phyloP scores from a whole-genome alignment of 2,888 invertebrate genomes.

The Boloria euphrosyne region DNA sequence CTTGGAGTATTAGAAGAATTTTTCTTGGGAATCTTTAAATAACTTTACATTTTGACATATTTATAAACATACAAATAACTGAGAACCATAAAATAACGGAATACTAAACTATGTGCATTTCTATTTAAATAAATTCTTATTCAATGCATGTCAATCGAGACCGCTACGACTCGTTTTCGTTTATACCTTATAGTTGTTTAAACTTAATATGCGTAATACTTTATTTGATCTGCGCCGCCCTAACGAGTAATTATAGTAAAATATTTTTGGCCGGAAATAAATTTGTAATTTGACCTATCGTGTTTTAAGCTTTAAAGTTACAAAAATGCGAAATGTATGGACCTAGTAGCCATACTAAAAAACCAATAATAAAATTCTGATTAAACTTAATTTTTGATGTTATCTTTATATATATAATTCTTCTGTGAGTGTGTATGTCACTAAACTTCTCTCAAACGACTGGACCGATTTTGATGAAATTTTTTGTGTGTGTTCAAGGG shows the following conservation, averaged over 20 bases:
- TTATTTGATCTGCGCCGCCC: slow-evolving; percentile 37
- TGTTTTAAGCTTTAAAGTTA: slow-evolving; percentile 8
- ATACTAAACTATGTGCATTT: slow-evolving; percentile 36
- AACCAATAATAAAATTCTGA: too few species aligned
- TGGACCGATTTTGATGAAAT: too few species aligned
- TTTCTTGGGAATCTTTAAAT: slow-evolving; percentile 11
- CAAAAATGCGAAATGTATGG: background rate
- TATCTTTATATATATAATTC: too few species aligned
- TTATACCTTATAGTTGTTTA: slow-evolving; percentile 38
- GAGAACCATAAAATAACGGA: slow-evolving; percentile 36
- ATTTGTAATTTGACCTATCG: slow-evolving; percentile 19
- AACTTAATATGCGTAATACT: slow-evolving; percentile 35
- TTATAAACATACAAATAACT: slow-evolving; percentile 22
- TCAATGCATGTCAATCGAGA: slow-evolving; percentile 40
- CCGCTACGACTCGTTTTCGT: slow-evolving; percentile 38
- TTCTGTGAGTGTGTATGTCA: too few species aligned
- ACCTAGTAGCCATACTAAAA: too few species aligned
- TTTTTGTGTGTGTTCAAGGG: too few species aligned
- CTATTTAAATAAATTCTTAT: slow-evolving; percentile 39
- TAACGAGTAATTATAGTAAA: slow-evolving; percentile 29
- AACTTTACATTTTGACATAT: slow-evolving; percentile 16
- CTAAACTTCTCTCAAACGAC: too few species aligned
- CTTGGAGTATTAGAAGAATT: slow-evolving; percentile 9
- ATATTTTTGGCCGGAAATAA: slow-evolving; percentile 34
- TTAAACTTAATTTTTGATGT: too few species aligned